These are phyloP conservation scores for Hydrozoanthus gracilis DNA, from an alignment of 92 coral and sea anemone species.

Conservation along the genomic window DNA sequence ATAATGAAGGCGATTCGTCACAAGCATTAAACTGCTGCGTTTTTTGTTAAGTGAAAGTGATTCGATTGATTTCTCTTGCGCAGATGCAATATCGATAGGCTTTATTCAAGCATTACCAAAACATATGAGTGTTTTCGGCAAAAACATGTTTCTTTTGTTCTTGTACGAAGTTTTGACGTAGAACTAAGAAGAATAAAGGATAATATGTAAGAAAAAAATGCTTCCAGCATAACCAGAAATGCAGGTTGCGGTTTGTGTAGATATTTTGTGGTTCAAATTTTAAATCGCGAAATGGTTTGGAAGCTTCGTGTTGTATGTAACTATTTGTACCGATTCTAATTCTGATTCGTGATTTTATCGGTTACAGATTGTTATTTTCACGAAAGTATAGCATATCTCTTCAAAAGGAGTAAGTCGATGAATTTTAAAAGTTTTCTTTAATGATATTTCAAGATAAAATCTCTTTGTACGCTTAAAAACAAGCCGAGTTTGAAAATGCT, in stretches of 20 bases:
- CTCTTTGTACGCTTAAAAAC: neutral
- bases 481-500: neutral
- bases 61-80: neutral
- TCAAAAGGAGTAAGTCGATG: neutral
- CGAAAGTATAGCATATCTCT: neutral
- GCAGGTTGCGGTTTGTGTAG: constrained; percentile 21
- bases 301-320: neutral
- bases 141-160: neutral
- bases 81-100: neutral
- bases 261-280: constrained; percentile 1
- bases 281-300: neutral
- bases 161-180: neutral
- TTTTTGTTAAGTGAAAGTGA: neutral
- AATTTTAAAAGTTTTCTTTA: neutral
- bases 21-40: neutral
- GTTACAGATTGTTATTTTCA: neutral
- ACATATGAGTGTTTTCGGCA: too few species aligned
- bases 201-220: neutral
- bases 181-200: neutral
- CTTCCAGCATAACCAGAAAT: neutral
- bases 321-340: neutral
- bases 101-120: neutral
- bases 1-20: neutral
- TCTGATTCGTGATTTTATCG: neutral
- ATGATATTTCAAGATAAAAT: neutral